phyloP scores from a whole-genome alignment of 2,797 vertebrate species.

The Lacerta bilineata region DNA sequence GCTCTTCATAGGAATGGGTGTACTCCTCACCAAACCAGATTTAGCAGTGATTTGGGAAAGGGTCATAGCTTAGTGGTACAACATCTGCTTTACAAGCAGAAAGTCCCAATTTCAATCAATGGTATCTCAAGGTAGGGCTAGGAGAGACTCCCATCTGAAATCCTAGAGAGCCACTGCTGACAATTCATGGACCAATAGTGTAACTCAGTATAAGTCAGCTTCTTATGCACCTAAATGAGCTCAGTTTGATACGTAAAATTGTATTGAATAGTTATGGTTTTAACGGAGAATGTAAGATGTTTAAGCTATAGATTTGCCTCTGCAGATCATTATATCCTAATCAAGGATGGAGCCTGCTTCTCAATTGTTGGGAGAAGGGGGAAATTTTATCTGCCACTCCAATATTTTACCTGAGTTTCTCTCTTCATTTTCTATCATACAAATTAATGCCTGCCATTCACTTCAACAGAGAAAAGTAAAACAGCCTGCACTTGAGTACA shows the following conservation, averaged over 20 bases:
- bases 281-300: constrained; percentile 4
- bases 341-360: not conserved
- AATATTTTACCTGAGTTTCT: not conserved
- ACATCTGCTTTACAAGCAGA: too few relatives aligned
- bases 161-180: too few relatives aligned
- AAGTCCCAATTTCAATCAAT: too few relatives aligned
- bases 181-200: too few relatives aligned
- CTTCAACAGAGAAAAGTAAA: not conserved
- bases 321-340: not conserved
- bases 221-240: not conserved
- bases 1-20: too few relatives aligned
- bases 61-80: too few relatives aligned
- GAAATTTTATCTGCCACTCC: not conserved
- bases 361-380: not conserved
- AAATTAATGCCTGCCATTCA: not conserved
- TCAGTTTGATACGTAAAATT: not conserved
- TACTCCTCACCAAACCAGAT: too few relatives aligned
- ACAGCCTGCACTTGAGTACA: not conserved
- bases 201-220: too few relatives aligned
- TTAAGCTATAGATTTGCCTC: not conserved
- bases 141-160: too few relatives aligned
- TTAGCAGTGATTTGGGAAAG: too few relatives aligned
- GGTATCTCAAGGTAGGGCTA: too few relatives aligned
- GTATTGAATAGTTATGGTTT: not conserved
- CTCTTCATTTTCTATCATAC: not conserved